phyloP scores from a whole-genome alignment of 2,113 vertebrate genomes.

The Lophotis ruficrista region DNA sequence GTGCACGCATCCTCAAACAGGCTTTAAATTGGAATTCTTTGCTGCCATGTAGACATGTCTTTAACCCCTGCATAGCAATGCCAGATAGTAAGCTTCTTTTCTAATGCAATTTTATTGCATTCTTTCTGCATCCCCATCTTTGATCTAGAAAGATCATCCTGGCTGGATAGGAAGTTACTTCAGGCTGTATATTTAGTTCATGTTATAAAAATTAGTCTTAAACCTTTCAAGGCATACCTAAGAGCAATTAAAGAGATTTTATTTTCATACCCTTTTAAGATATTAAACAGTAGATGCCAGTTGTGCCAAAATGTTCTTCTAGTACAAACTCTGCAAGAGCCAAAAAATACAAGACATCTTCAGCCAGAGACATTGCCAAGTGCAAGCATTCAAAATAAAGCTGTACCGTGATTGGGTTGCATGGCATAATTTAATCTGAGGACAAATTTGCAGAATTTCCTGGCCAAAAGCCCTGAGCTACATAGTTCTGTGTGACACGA shows the following conservation, averaged over 20 bases:
- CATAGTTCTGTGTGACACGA: neutral
- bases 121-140: conserved; percentile 17
- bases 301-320: conserved; percentile 35
- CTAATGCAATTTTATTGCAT: neutral
- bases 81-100: neutral
- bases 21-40: neutral
- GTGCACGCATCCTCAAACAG: neutral
- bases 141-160: conserved; percentile 10
- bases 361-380: neutral
- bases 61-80: neutral
- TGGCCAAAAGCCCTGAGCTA: neutral
- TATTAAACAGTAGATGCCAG: conserved; percentile 16
- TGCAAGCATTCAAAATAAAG: conserved; percentile 30
- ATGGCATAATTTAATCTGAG: conserved; percentile 17
- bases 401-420: neutral
- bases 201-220: neutral
- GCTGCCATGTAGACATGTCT: neutral
- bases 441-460: conserved; percentile 42
- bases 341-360: conserved; percentile 49
- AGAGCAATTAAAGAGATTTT: neutral
- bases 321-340: conserved; percentile 5
- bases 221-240: neutral
- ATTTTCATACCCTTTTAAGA: neutral
- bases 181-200: neutral
- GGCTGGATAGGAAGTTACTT: neutral